These are phyloP conservation scores for Patella pellucida DNA, from an alignment of 2,888 invertebrate species.

Conservation along the genomic window DNA sequence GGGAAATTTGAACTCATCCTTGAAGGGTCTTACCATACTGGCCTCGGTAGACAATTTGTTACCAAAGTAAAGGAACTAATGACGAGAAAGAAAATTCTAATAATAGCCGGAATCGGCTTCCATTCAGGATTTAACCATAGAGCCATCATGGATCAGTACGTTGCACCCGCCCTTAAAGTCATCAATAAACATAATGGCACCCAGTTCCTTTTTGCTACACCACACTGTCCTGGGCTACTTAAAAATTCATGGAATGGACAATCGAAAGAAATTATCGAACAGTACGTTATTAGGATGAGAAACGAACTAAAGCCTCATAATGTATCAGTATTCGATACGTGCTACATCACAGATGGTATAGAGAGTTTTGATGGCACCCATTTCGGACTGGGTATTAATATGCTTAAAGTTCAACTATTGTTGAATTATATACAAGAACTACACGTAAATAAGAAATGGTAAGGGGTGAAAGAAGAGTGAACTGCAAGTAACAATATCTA, in stretches of 20 bases:
- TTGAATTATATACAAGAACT: conserved; percentile 31
- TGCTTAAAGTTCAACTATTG: conserved; percentile 27
- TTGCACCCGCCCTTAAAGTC: conserved; percentile 13
- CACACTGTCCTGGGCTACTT: background rate
- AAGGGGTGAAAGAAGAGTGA: background rate
- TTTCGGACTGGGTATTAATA: conserved; percentile 32
- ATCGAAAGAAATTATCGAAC: conserved; percentile 10
- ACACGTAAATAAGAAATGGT: conserved; percentile 21
- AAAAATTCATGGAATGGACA: background rate
- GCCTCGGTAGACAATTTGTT: conserved; percentile 4
- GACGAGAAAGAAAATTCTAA: conserved; percentile 17
- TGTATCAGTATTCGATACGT: conserved; percentile 32
- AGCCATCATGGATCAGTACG: conserved; percentile 8
- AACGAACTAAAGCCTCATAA: background rate
- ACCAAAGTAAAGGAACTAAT: conserved; percentile 16
- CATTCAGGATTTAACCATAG: conserved; percentile 27
- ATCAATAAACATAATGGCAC: background rate
- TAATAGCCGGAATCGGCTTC: conserved; percentile 31
- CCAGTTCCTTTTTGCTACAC: background rate
- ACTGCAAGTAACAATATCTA: too few relatives aligned
- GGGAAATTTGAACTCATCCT: conserved; percentile 19
- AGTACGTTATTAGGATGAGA: conserved; percentile 22
- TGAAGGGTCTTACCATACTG: conserved; percentile 10
- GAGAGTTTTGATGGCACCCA: conserved; percentile 36
- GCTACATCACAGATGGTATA: conserved; percentile 29